phyloP scores from a whole-genome alignment of 2,113 vertebrate species.

The Percopsis transmontana region DNA sequence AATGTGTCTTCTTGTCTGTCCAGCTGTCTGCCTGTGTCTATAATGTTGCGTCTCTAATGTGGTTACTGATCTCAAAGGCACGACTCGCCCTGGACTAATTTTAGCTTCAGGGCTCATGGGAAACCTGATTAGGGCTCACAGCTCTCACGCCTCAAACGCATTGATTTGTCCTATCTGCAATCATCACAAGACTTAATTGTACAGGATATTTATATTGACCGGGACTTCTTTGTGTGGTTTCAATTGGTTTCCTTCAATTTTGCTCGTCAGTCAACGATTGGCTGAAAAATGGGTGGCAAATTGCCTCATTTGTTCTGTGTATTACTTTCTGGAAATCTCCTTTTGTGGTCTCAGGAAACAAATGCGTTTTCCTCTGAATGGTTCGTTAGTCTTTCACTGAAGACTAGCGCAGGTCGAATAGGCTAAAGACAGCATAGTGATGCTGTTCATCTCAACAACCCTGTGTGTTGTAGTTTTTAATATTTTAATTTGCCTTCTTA shows the following conservation, averaged over 20 bases:
- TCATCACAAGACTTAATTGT: slow-evolving; percentile 43
- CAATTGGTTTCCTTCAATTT: slow-evolving; percentile 29
- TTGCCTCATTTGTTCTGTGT: background rate
- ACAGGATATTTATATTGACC: slow-evolving; percentile 44
- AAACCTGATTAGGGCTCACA: slow-evolving; percentile 59
- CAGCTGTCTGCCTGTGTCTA: too few species aligned
- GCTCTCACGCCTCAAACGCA: slow-evolving; percentile 50
- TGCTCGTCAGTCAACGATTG: slow-evolving; percentile 14
- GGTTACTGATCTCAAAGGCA: slow-evolving; percentile 59
- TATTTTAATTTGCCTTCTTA: slow-evolving; percentile 24
- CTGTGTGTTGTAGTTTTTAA: background rate
- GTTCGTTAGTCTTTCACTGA: too few species aligned
- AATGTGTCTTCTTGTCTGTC: slow-evolving; percentile 3
- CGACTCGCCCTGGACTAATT: slow-evolving; percentile 58
- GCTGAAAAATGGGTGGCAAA: slow-evolving; percentile 1
- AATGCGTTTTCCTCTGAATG: too few species aligned
- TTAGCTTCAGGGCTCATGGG: slow-evolving; percentile 43
- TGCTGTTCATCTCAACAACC: background rate
- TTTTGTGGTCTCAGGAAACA: too few species aligned
- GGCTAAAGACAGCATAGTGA: too few species aligned
- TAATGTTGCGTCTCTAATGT: background rate
- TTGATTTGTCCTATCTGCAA: slow-evolving; percentile 52
- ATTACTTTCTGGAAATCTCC: background rate
- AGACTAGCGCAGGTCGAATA: too few species aligned
- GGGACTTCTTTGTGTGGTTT: slow-evolving; percentile 28